Conservation (phyloP, 2,113 vertebrate species). For the Plestiodon gilberti region DNA sequence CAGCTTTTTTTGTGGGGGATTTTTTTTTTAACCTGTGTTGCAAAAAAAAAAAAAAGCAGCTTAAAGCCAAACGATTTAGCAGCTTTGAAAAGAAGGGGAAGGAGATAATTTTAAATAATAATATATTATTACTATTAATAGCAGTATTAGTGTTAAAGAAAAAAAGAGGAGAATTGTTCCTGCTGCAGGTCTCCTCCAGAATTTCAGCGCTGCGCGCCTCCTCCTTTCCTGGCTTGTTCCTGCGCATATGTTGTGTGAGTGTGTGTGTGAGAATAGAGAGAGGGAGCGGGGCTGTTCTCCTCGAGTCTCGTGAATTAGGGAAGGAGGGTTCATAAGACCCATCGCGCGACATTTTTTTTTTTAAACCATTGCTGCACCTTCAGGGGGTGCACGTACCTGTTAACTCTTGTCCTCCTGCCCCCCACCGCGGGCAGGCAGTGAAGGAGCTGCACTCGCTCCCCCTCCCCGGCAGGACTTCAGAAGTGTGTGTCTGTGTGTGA, state of each 20-base stretch:
- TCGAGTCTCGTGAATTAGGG: background rate
- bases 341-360: background rate
- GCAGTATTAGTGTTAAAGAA: background rate
- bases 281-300: background rate
- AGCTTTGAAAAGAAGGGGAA: background rate
- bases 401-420: background rate
- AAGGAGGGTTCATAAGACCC: too few species aligned
- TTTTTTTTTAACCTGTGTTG: background rate
- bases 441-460: background rate
- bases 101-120: background rate
- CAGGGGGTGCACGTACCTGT: background rate
- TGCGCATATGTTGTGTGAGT: background rate
- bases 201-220: background rate
- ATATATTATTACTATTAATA: background rate
- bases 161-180: background rate
- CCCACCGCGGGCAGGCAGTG: background rate
- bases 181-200: background rate
- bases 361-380: background rate
- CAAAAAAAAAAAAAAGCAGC: background rate
- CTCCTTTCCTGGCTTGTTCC: background rate
- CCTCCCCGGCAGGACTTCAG: background rate
- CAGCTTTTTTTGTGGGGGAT: background rate
- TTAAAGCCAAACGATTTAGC: conserved; percentile 4
- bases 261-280: too few species aligned
- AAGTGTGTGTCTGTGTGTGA: background rate